Evolutionary conservation across 2,797 vertebrate species (phyloP).

Genomic region (Leptoclinus maculatus): DNA sequence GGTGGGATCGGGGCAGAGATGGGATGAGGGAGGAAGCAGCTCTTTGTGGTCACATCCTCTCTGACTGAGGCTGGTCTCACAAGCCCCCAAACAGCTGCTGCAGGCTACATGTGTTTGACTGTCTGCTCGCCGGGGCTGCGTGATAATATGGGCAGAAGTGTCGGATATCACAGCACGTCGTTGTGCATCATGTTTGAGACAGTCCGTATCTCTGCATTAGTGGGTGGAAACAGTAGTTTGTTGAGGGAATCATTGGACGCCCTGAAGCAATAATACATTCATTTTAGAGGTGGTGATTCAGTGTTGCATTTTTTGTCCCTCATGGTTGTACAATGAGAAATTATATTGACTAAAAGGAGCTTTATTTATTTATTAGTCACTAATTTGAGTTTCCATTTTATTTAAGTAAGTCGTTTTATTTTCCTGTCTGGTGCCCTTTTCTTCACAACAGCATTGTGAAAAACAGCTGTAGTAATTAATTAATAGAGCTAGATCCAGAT

Average conservation of each 20-base stretch:
- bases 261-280: background rate
- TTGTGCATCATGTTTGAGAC: background rate
- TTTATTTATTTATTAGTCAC: background rate
- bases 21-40: conserved; percentile 82
- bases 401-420: background rate
- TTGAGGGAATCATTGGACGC: background rate
- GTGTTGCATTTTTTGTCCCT: background rate
- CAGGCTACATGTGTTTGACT: conserved; percentile 54
- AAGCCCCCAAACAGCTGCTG: conserved; percentile 78
- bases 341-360: background rate
- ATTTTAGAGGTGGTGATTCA: conserved; percentile 2
- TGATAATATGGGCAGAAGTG: conserved; percentile 11
- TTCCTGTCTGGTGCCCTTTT: background rate
- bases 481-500: background rate
- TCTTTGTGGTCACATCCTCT: conserved; percentile 84
- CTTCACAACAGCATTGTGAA: background rate
- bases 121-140: conserved; percentile 14
- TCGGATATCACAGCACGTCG: conserved; percentile 6
- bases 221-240: background rate
- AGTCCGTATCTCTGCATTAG: background rate
- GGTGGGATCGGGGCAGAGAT: conserved; percentile 76
- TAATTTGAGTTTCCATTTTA: background rate
- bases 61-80: conserved; percentile 68
- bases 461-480: background rate
- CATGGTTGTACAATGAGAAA: background rate